These are phyloP conservation scores for Iguana delicatissima DNA, from an alignment of 2,797 vertebrate species.

Conservation along the genomic window DNA sequence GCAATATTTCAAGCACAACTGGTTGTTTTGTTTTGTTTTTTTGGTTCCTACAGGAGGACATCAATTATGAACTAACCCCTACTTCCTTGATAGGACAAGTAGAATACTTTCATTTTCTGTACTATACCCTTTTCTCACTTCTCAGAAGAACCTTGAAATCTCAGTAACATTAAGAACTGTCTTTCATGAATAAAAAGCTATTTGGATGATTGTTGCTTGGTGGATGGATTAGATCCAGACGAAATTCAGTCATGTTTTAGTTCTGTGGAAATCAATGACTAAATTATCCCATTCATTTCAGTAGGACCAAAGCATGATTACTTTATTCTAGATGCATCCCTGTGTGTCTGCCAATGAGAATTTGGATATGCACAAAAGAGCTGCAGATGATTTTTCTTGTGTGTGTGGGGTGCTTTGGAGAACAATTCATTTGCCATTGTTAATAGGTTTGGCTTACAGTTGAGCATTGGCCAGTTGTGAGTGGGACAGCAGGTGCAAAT, in stretches of 20 bases:
- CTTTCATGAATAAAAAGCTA: background rate
- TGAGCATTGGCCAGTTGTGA: conserved; percentile 23
- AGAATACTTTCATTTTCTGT: background rate
- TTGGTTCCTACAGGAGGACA: no score
- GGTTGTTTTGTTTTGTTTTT: no score
- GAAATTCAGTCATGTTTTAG: background rate
- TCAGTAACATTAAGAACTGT: background rate
- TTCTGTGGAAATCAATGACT: background rate
- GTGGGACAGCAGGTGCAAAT: background rate
- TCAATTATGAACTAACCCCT: no score
- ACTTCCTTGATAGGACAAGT: no score
- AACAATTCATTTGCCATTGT: background rate
- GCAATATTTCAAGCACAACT: no score
- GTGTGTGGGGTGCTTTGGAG: background rate
- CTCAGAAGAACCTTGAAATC: background rate
- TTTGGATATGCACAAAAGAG: background rate
- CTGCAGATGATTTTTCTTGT: background rate
- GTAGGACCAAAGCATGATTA: background rate
- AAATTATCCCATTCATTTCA: background rate
- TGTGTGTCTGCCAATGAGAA: background rate
- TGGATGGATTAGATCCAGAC: background rate
- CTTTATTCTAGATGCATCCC: background rate
- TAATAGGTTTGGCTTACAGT: conserved; percentile 2
- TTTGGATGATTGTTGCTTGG: no score
- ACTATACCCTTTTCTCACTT: no score